A percentile compares a stretch with the other conserved stretches of the same genome.
Evolutionary conservation across 1,140 invertebrate genomes (phyloP).

Genomic region (Hesperophylax magnus): DNA sequence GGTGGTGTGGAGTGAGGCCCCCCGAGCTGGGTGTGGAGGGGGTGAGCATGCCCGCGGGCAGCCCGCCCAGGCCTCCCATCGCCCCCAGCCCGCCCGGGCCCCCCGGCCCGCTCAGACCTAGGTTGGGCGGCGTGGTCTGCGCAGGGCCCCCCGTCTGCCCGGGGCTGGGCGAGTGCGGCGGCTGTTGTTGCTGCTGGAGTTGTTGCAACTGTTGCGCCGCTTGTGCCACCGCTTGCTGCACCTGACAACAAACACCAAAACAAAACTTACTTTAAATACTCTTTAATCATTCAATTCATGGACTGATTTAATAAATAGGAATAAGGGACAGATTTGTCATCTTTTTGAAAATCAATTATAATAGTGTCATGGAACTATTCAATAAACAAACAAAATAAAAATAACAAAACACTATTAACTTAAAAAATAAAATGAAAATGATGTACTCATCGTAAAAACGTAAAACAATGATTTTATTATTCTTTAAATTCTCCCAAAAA

Average conservation of each 20-base stretch:
- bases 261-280: too few relatives aligned
- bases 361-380: too few relatives aligned
- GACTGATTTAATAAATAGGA: too few relatives aligned
- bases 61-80: constrained; percentile 61
- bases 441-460: too few relatives aligned
- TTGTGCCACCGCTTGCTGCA: constrained; percentile 82
- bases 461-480: too few relatives aligned
- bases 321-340: too few relatives aligned
- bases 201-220: constrained; percentile 87
- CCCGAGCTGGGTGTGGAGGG: constrained; percentile 74
- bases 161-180: constrained; percentile 62
- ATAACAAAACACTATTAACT: too few relatives aligned
- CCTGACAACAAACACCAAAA: constrained; percentile 58
- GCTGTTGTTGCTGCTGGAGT: constrained; percentile 82
- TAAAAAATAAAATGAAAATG: too few relatives aligned
- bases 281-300: too few relatives aligned
- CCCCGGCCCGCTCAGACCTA: constrained; percentile 59
- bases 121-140: constrained; percentile 65
- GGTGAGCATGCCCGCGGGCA: constrained; percentile 69
- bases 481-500: too few relatives aligned
- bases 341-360: too few relatives aligned
- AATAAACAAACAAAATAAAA: too few relatives aligned
- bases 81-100: constrained; percentile 62
- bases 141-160: constrained; percentile 62
- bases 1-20: constrained; percentile 68